phyloP scores from a whole-genome alignment of 2,797 vertebrate genomes.

The Pelodytes ibericus region DNA sequence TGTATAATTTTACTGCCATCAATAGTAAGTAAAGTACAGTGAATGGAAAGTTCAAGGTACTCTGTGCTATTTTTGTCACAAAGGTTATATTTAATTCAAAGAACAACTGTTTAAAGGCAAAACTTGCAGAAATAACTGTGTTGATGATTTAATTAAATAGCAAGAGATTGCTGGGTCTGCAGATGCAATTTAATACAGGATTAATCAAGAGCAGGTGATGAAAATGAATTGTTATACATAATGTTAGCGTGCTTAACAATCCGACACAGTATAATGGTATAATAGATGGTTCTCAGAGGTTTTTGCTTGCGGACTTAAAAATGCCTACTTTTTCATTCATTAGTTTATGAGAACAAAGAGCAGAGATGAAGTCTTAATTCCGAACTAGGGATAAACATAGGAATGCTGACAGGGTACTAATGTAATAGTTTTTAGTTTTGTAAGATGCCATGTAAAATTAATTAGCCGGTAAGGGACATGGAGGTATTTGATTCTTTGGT shows the following conservation, averaged over 20 bases:
- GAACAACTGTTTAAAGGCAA: constrained; percentile 76
- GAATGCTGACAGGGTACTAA: constrained; percentile 51
- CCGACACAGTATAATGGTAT: constrained; percentile 73
- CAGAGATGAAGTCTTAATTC: constrained; percentile 54
- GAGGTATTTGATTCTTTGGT: constrained; percentile 44
- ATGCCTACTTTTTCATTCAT: constrained; percentile 58
- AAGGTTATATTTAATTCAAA: constrained; percentile 69
- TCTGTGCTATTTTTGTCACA: constrained; percentile 61
- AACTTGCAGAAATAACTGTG: constrained; percentile 77
- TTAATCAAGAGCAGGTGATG: constrained; percentile 79
- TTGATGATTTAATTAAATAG: constrained; percentile 84
- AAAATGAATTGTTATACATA: constrained; percentile 78
- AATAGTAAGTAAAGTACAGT: neutral
- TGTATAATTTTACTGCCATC: too few species aligned
- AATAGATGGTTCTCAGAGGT: constrained; percentile 69
- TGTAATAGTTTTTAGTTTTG: constrained; percentile 49
- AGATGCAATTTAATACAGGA: constrained; percentile 74
- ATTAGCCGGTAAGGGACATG: constrained; percentile 47
- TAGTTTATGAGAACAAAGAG: constrained; percentile 51
- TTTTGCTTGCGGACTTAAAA: constrained; percentile 70
- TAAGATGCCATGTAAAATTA: constrained; percentile 49
- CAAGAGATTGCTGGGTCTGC: constrained; percentile 74
- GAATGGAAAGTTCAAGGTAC: neutral
- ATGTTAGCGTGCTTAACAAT: constrained; percentile 74
- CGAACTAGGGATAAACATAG: constrained; percentile 42